Percentiles rank a stretch among this genome's conserved stretches.
Conservation (phyloP, 2,797 vertebrate species). For the Malacoraja senta region DNA sequence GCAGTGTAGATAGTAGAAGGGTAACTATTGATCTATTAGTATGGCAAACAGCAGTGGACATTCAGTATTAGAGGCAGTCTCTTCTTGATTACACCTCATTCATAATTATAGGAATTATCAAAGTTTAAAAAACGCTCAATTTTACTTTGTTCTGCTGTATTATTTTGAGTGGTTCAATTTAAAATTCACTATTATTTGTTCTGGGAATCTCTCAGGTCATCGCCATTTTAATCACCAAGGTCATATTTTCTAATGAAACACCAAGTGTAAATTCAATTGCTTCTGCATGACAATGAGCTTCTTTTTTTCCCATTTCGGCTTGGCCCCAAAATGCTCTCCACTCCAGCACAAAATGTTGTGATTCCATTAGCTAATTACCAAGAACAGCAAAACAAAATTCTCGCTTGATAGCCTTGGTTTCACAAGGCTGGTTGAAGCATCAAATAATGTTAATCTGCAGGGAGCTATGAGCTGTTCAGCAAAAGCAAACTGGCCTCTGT, state of each 20-base stretch:
- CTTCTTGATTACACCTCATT: background rate
- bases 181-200: background rate
- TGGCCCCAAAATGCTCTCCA: background rate
- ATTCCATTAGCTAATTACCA: constrained; percentile 35
- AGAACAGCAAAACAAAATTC: constrained; percentile 31
- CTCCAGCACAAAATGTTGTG: background rate
- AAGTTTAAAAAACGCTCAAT: background rate
- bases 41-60: background rate
- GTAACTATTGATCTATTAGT: background rate
- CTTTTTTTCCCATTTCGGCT: background rate
- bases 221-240: background rate
- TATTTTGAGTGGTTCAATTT: background rate
- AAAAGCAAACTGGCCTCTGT: background rate
- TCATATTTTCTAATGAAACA: constrained; percentile 14
- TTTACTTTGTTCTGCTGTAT: background rate
- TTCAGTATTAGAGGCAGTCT: background rate
- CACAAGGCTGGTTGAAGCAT: background rate
- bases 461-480: background rate
- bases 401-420: background rate
- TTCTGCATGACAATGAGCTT: constrained; percentile 7
- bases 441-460: constrained; percentile 6
- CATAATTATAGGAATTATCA: background rate
- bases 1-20: no score
- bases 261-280: constrained; percentile 10
- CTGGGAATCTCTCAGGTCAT: background rate